Base-by-base conservation (phyloP, 2,888 invertebrate genomes). In the Malachius bipustulatus region DNA sequence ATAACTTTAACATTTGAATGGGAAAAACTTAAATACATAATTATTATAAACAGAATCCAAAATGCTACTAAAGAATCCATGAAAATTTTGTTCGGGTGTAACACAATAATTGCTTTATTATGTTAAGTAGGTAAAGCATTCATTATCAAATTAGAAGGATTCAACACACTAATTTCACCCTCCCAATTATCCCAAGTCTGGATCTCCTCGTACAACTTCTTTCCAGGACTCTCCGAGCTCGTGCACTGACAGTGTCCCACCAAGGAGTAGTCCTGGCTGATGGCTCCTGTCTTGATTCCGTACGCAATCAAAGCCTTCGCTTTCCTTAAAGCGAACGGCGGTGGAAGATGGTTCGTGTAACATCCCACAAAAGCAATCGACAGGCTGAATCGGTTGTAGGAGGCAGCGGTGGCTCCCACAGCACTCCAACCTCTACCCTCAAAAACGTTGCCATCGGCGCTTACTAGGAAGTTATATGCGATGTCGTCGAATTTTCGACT, bases 381-480 rank as follows among this genome's bases (percentile, higher is more conserved):
- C 14, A 60, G 19, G 11, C 69, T 62, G 34, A 52, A 57, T 24
- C 45, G 54, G 46, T 75, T 73, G 43, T 69, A 73, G 16, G 64
- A 60, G 35, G 57, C 52, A 1, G 71, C 66, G 42, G 73, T 72
- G 1, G 69, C 65, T 1, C 73, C 73, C 36, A 65, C 60, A 1
- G 58, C 53, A 2, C 59, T 59, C 72, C 72, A 74, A 1, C 73
- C 71, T 35, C 67, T 55, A 4, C 72, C 73, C 53, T 72, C 68
- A 44, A 71, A 74, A 1, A 67, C 56, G 28, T 65, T 66, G 13
- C 71, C 71, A 51, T 73, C 72, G 9, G 66, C 65, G 16, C 73
- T 71, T 34, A 73, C 57, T 8, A 73, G 42, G 42, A 72, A 74
- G 46, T 70, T 73, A 42, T 69, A 70, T 0, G 56, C 62, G 14